phyloP scores from a whole-genome alignment of 2,797 vertebrate species.

The Epinephelus awoara region DNA sequence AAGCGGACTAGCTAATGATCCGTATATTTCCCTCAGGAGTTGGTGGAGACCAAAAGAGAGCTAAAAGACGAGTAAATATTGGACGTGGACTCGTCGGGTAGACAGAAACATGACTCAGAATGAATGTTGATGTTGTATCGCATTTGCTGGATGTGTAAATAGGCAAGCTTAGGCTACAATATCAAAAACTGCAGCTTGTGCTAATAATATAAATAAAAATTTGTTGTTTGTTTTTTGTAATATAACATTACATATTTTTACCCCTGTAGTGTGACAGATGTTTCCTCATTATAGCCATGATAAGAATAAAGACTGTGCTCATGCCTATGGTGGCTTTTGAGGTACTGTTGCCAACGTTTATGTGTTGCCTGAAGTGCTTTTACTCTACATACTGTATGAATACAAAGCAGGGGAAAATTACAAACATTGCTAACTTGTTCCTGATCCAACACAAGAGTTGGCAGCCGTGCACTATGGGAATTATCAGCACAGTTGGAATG shows the following conservation, averaged over 20 bases:
- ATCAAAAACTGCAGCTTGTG: not conserved
- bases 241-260: not conserved
- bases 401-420: slow-evolving; percentile 29
- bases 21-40: not conserved
- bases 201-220: not conserved
- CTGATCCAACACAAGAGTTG: slow-evolving; percentile 30
- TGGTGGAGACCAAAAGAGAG: not conserved
- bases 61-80: not conserved
- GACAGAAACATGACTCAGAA: not conserved
- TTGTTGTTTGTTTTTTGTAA: too few species aligned
- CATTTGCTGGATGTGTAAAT: too few species aligned
- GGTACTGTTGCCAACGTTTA: not conserved
- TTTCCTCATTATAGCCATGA: not conserved
- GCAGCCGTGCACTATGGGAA: slow-evolving; percentile 23
- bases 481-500: slow-evolving; percentile 44
- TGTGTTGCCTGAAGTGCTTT: not conserved
- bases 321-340: not conserved
- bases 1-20: not conserved
- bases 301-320: not conserved
- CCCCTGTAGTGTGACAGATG: not conserved
- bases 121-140: not conserved
- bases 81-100: not conserved
- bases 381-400: slow-evolving; percentile 11
- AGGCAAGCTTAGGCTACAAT: too few species aligned
- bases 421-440: slow-evolving; percentile 23